These are phyloP conservation scores for Nomada lathburiana DNA, from an alignment of 2,888 invertebrate species.

Conservation along the genomic window DNA sequence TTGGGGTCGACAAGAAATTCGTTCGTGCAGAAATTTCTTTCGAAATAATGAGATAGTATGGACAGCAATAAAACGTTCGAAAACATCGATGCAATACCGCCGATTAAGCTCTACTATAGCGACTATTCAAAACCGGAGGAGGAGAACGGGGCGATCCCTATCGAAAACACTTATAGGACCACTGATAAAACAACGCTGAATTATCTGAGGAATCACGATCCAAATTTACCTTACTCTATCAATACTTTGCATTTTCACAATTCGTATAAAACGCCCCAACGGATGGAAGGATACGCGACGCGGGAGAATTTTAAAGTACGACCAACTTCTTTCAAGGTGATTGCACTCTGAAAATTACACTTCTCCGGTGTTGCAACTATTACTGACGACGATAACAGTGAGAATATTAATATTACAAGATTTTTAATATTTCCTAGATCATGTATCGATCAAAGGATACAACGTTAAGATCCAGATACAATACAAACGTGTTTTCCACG, in stretches of 20 bases:
- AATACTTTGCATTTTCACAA: constrained; percentile 76
- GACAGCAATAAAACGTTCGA: not conserved
- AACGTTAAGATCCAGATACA: constrained; percentile 66
- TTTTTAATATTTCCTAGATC: constrained; percentile 48
- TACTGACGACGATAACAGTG: not conserved
- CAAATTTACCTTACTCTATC: constrained; percentile 65
- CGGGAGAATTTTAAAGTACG: constrained; percentile 63
- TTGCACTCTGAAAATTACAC: not conserved
- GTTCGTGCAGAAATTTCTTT: no score
- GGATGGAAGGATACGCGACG: constrained; percentile 71
- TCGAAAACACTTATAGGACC: constrained; percentile 47
- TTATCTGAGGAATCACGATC: constrained; percentile 59
- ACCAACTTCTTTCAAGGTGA: constrained; percentile 33
- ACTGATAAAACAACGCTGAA: constrained; percentile 53
- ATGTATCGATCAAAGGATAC: constrained; percentile 63
- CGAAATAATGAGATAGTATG: constrained; percentile 8
- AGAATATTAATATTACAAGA: not conserved
- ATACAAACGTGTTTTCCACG: constrained; percentile 40
- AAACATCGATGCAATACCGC: constrained; percentile 38
- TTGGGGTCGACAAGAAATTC: no score
- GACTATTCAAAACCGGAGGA: constrained; percentile 10
- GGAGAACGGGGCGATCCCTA: constrained; percentile 20
- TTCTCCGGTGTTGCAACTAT: not conserved
- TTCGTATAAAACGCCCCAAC: constrained; percentile 70
- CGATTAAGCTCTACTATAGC: constrained; percentile 46